Base-by-base conservation (phyloP, 2,113 vertebrate genomes). In the Eclectus roratus region DNA sequence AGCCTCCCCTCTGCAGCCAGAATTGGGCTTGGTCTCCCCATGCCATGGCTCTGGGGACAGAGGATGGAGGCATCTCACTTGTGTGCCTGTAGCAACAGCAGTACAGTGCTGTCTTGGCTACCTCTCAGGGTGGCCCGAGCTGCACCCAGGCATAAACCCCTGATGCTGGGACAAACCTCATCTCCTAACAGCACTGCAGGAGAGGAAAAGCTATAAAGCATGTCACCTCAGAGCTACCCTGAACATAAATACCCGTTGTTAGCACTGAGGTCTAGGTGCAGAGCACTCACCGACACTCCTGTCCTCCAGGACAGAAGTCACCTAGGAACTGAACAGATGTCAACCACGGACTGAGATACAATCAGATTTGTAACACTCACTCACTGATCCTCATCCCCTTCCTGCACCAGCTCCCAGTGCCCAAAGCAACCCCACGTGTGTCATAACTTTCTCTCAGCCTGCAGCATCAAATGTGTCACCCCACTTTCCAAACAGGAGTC, bases 211-310 rank as follows among this genome's bases (percentile, higher is more conserved):
- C 28, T 64, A 27, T 4, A 69, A 73, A 86, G 41, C n/a, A 17
- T 25, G 33, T 1, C 24, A 56, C 37, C 29, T 43, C 3, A 43
- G 35, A 70, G 33, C 64, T 56, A 56, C 16, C 10, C 31, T 25
- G 66, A 50, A 58, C 79, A 78, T n/a, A 72, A 56, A 3, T 9
- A 29, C 3, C 44, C 41, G 27, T 13, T 5, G 0, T 29, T 11
- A 76, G 66, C 91, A 80, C 13, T 0, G 11, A 53, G 21, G 31
- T 39, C 64, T 44, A 53, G 70, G 31, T 8, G 64, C 41, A 20
- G n/a, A 65, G 69, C 0, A 0, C 55, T 70, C 69, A 52, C 0
- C 0, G 41, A 70, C 8, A 15, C 19, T 41, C 41, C n/a, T 28
- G 24, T 13, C 11, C 33, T 35, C 41, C 31, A 41, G 39, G 43